phyloP scores from a whole-genome alignment of 2,888 invertebrate genomes.

The Exephanes ischioxanthus region DNA sequence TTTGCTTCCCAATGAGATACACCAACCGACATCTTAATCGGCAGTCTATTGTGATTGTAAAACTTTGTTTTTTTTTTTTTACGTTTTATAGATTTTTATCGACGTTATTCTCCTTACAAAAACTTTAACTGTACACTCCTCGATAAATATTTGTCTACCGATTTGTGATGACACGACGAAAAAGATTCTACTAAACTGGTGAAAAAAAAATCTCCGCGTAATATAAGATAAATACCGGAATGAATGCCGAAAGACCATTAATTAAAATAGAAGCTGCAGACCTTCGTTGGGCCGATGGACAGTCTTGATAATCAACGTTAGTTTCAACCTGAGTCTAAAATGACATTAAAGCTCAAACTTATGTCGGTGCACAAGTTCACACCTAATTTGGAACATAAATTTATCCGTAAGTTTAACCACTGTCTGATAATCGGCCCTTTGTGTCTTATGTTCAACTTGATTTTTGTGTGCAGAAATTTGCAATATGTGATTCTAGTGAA shows the following conservation, averaged over 20 bases:
- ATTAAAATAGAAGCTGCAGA: background rate
- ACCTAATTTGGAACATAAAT: background rate
- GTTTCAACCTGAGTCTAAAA: background rate
- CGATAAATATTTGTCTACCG: background rate
- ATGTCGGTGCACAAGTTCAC: background rate
- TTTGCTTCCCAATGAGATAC: background rate
- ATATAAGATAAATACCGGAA: background rate
- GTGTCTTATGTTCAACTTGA: background rate
- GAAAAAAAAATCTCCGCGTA: background rate
- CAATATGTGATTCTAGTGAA: background rate
- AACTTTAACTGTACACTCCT: background rate
- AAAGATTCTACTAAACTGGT: background rate
- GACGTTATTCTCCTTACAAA: background rate
- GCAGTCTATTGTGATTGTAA: background rate
- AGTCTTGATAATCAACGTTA: background rate
- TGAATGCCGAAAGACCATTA: background rate
- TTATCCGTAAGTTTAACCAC: background rate
- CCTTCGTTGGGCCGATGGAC: background rate
- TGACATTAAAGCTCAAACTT: background rate
- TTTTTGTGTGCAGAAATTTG: background rate
- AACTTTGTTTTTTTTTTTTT: background rate
- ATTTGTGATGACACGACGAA: background rate
- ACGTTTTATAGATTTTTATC: background rate
- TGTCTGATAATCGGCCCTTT: background rate
- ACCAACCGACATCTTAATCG: background rate